Evolutionary conservation across 2,113 vertebrate genomes (phyloP).

Genomic region (Aramus guarauna): DNA sequence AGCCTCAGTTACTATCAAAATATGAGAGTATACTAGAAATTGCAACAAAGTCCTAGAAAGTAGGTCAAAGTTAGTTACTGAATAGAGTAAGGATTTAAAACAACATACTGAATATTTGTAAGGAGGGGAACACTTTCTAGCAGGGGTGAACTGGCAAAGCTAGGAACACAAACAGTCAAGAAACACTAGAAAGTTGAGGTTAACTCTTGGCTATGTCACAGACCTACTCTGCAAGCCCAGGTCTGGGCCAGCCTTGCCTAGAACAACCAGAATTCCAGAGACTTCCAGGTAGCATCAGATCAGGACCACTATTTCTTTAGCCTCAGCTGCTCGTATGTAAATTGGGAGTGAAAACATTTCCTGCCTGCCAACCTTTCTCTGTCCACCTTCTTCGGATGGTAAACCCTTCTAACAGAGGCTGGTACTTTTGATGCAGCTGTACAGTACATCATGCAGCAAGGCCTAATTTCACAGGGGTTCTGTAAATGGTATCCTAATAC

Average conservation of each 20-base stretch:
- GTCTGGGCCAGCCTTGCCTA: background rate
- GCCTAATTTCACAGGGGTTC: background rate
- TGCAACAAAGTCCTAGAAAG: background rate
- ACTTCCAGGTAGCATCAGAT: background rate
- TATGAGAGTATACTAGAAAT: background rate
- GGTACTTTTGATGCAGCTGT: background rate
- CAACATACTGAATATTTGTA: background rate
- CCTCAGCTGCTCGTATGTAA: background rate
- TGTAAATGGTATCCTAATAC: background rate
- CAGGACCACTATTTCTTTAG: background rate
- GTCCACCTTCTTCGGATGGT: background rate
- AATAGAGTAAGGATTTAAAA: background rate
- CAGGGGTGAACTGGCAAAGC: background rate
- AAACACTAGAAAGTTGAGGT: background rate
- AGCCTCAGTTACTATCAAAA: background rate
- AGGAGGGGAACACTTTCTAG: background rate
- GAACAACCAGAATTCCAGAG: background rate
- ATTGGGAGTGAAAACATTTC: background rate
- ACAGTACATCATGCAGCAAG: background rate
- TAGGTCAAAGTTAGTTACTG: background rate
- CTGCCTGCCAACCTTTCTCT: background rate
- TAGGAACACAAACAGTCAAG: background rate
- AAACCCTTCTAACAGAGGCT: background rate
- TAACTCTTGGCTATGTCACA: background rate
- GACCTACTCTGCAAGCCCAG: background rate